Percentiles rank a stretch among this genome's conserved stretches.
phyloP scores from a whole-genome alignment of 2,797 vertebrate species.

The Zonotrichia albicollis region DNA sequence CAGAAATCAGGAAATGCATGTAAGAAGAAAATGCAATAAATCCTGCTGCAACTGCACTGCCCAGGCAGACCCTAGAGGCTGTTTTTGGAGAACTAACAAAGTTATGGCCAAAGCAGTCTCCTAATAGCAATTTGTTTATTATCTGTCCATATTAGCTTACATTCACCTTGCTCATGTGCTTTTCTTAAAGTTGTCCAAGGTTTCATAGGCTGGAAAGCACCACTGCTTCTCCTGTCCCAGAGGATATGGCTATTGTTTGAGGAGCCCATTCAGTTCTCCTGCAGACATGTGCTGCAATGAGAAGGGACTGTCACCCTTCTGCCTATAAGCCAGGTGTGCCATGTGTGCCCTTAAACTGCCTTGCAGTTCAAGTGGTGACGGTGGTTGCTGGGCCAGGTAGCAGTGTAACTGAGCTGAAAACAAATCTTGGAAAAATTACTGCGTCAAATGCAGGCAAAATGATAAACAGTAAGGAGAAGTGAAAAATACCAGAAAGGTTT shows the following conservation, averaged over 20 bases:
- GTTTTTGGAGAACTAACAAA: background rate
- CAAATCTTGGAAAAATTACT: background rate
- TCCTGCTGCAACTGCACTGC: background rate
- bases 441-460: accelerated
- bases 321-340: accelerated
- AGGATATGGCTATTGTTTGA: background rate
- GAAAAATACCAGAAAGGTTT: background rate
- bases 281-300: accelerated
- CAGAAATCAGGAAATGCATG: background rate
- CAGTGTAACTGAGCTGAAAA: background rate
- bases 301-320: background rate
- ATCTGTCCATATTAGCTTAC: background rate
- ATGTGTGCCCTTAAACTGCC: background rate
- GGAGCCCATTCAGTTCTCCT: background rate
- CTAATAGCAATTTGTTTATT: background rate
- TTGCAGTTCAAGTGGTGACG: background rate
- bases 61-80: background rate
- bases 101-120: background rate
- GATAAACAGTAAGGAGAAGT: background rate
- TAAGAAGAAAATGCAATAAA: background rate
- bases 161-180: background rate
- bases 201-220: background rate
- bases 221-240: background rate
- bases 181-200: background rate
- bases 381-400: background rate